A percentile compares a stretch with the other conserved stretches of the same genome.
These are phyloP conservation scores for Meleagris gallopavo DNA, from an alignment of 2,113 vertebrate genomes.

Conservation along the genomic window DNA sequence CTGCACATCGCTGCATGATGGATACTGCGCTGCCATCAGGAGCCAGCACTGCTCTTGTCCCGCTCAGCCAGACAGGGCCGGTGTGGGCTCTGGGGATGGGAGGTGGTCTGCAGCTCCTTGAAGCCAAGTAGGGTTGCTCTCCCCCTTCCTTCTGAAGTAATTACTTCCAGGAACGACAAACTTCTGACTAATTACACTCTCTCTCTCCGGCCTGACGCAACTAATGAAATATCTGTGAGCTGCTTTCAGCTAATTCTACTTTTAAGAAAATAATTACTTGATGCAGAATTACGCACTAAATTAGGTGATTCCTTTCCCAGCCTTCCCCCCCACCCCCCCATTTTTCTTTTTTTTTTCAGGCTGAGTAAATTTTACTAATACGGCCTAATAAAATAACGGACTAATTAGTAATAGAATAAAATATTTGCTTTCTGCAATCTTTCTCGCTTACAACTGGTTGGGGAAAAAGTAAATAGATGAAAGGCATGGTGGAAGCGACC, in stretches of 20 bases:
- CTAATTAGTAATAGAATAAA: conserved; percentile 71
- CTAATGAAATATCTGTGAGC: conserved; percentile 55
- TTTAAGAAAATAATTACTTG: conserved; percentile 74
- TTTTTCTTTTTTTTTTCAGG: background rate
- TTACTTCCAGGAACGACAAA: conserved; percentile 39
- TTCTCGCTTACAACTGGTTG: background rate
- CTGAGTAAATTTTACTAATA: conserved; percentile 61
- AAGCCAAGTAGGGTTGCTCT: background rate
- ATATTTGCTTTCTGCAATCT: conserved; percentile 58
- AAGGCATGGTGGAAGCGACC: background rate
- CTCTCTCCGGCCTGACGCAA: conserved; percentile 52
- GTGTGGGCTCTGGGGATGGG: background rate
- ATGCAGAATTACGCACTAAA: conserved; percentile 69
- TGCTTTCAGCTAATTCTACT: conserved; percentile 74
- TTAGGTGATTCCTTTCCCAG: conserved; percentile 73
- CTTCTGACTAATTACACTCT: conserved; percentile 58
- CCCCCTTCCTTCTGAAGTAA: conserved; percentile 25
- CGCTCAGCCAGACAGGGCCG: background rate
- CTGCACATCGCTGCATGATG: background rate
- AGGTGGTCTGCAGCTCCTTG: background rate
- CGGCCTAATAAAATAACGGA: conserved; percentile 63
- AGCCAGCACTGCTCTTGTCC: background rate
- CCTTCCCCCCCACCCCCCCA: background rate
- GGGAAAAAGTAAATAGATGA: conserved; percentile 55
- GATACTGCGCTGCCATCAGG: background rate